A percentile compares a stretch with the other conserved stretches of the same genome.
Conservation (phyloP, 2,888 invertebrate species). For the Andrena bicolor region DNA sequence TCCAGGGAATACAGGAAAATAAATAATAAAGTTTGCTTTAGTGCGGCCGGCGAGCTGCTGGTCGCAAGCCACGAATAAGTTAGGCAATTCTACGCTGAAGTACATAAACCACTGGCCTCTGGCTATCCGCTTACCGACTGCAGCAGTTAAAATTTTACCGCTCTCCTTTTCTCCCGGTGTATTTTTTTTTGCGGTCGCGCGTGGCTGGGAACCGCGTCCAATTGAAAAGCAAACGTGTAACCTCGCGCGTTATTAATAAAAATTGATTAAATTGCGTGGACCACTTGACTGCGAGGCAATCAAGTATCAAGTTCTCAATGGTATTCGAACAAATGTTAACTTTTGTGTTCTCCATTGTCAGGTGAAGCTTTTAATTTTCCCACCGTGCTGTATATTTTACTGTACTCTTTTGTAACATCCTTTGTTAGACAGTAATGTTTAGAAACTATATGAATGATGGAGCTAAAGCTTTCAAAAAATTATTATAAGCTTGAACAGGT, state of each 20-base stretch:
- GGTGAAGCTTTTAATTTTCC: no score
- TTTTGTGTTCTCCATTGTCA: neutral
- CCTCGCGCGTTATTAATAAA: neutral
- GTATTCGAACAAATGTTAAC: neutral
- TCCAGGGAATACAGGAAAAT: slow-evolving; percentile 11
- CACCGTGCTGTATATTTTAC: no score
- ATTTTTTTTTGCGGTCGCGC: neutral
- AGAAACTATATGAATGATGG: no score
- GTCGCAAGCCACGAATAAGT: slow-evolving; percentile 52
- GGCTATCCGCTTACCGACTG: slow-evolving; percentile 16
- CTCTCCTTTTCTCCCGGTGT: neutral
- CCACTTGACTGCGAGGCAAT: neutral
- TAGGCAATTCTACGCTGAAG: slow-evolving; percentile 33
- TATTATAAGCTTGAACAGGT: no score
- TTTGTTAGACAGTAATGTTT: no score
- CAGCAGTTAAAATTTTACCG: slow-evolving; percentile 18
- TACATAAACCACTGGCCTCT: slow-evolving; percentile 45
- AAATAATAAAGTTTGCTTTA: slow-evolving; percentile 41
- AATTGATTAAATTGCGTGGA: neutral
- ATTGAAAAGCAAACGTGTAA: neutral
- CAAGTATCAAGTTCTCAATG: neutral
- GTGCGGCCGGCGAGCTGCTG: slow-evolving; percentile 3
- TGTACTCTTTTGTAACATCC: no score
- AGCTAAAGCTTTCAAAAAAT: no score
- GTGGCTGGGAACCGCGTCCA: neutral